Evolutionary conservation across 2,113 vertebrate species (phyloP).

Genomic region (Seriola rivoliana): DNA sequence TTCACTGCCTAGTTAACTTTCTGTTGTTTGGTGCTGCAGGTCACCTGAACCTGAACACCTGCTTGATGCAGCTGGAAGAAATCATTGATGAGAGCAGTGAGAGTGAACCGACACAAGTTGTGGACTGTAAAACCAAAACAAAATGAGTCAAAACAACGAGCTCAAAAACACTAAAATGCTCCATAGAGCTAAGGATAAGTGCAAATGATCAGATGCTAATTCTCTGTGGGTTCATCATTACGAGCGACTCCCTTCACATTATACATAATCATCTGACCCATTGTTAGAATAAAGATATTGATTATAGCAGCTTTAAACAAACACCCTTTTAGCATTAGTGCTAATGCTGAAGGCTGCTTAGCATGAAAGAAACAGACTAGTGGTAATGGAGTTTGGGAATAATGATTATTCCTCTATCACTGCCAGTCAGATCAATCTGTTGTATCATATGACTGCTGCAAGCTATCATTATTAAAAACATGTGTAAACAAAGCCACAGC

Average conservation of each 20-base stretch:
- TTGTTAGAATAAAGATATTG: not conserved
- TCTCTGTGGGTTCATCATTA: not conserved
- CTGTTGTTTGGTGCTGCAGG: not conserved
- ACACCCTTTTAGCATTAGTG: not conserved
- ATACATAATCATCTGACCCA: not conserved
- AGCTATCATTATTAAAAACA: not conserved
- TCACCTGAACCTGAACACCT: not conserved
- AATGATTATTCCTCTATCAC: conserved; percentile 29
- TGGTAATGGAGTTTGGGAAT: conserved; percentile 20
- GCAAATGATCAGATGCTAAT: not conserved
- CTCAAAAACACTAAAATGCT: not conserved
- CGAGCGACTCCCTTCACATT: not conserved
- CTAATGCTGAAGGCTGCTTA: not conserved
- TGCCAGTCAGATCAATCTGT: conserved; percentile 17
- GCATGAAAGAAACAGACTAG: conserved; percentile 2
- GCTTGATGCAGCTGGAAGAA: too few species aligned
- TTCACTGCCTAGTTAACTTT: not conserved
- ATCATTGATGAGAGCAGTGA: not conserved
- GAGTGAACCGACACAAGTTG: not conserved
- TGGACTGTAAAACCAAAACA: not conserved
- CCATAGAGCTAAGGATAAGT: not conserved
- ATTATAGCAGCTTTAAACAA: conserved; percentile 12
- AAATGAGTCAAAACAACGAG: not conserved
- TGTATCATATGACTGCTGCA: conserved; percentile 9
- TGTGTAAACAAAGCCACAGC: not conserved